A percentile compares a stretch with the other conserved stretches of the same genome.
These are phyloP conservation scores for Portevinia maculata DNA, from an alignment of 2,888 invertebrate genomes.

Conservation along the genomic window DNA sequence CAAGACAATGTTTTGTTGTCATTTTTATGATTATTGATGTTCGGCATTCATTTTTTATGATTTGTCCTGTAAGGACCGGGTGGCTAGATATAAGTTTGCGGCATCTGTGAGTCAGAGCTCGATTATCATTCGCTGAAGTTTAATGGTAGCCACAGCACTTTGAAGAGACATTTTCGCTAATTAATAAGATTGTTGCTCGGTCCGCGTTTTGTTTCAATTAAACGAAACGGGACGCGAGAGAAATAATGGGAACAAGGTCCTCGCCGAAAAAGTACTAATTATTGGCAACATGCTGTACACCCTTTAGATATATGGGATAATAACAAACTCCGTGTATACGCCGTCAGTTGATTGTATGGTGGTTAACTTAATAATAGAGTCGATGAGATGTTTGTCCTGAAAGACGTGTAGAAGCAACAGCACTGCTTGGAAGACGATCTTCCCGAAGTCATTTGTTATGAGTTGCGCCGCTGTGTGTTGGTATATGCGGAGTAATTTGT, in stretches of 20 bases:
- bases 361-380: constrained; percentile 67
- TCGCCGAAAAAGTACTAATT: constrained; percentile 76
- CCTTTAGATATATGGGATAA: constrained; percentile 37
- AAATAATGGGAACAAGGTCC: constrained; percentile 54
- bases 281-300: constrained; percentile 75
- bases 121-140: constrained; percentile 49
- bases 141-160: constrained; percentile 51
- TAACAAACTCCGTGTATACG: constrained; percentile 37
- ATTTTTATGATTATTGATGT: constrained; percentile 67
- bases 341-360: constrained; percentile 63
- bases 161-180: constrained; percentile 43
- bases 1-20: constrained; percentile 46
- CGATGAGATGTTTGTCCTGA: constrained; percentile 25
- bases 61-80: constrained; percentile 36
- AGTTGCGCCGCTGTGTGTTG: constrained; percentile 44
- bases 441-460: constrained; percentile 65
- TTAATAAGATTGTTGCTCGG: constrained; percentile 36
- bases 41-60: constrained; percentile 45
- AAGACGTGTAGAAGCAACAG: constrained; percentile 14
- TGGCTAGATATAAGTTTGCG: neutral
- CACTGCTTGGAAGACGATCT: constrained; percentile 8
- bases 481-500: constrained; percentile 59
- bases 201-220: constrained; percentile 52
- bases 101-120: constrained; percentile 46
- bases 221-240: neutral